Conservation (phyloP, 2,797 vertebrate genomes). For the Okamejei kenojei region DNA sequence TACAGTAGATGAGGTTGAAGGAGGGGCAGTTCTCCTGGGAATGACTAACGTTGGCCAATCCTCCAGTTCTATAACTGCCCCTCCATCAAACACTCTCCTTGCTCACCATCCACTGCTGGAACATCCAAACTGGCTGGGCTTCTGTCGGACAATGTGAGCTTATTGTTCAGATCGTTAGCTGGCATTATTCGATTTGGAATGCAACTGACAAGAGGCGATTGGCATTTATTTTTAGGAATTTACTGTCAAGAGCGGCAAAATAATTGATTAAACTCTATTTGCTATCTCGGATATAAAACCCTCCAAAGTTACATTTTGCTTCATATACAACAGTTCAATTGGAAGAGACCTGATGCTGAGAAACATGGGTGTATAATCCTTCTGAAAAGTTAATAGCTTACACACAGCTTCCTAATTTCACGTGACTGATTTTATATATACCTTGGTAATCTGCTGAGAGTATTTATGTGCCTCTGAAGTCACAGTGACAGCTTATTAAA, state of each 20-base stretch:
- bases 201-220: not conserved
- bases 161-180: no score
- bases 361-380: not conserved
- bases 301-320: not conserved
- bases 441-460: not conserved
- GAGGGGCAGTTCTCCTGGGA: no score
- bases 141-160: no score
- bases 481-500: conserved; percentile 12
- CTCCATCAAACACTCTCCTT: no score
- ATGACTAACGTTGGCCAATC: no score
- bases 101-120: no score
- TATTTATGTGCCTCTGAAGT: no score
- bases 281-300: not conserved
- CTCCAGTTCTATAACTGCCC: no score
- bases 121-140: no score
- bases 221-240: not conserved
- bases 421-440: not conserved
- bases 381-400: not conserved
- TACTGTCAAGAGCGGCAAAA: not conserved
- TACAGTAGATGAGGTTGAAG: no score
- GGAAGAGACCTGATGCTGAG: not conserved
- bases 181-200: not conserved
- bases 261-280: not conserved
- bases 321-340: not conserved
- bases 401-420: not conserved